These are phyloP conservation scores for Nymphalis c-album DNA, from an alignment of 2,888 invertebrate species.

Conservation along the genomic window DNA sequence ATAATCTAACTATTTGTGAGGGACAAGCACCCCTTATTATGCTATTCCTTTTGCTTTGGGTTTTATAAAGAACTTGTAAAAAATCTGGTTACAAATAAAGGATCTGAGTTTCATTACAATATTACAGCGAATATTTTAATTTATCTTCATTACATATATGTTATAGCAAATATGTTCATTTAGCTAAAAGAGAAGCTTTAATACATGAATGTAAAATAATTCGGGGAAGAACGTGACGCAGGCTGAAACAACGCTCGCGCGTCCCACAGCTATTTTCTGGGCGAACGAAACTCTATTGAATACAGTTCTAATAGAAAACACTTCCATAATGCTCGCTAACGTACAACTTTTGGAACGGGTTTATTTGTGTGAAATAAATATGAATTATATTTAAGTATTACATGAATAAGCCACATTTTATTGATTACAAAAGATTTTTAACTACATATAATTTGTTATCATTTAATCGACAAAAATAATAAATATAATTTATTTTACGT, in stretches of 20 bases:
- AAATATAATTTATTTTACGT: not conserved
- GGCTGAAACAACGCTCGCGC: slow-evolving; percentile 53
- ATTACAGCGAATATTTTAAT: not conserved
- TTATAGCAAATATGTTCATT: not conserved
- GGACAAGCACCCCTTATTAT: slow-evolving; percentile 72
- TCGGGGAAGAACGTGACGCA: slow-evolving; percentile 31
- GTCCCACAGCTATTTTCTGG: slow-evolving; percentile 70
- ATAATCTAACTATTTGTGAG: slow-evolving; percentile 79
- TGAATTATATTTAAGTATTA: not conserved
- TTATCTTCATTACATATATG: not conserved
- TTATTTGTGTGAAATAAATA: not conserved
- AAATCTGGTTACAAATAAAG: slow-evolving; percentile 12
- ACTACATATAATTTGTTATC: not conserved
- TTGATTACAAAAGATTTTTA: not conserved
- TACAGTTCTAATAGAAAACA: slow-evolving; percentile 64
- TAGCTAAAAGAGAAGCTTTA: slow-evolving; percentile 6
- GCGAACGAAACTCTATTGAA: slow-evolving; percentile 72
- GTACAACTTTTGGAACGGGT: not conserved
- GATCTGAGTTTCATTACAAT: not conserved
- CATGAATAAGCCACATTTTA: not conserved
- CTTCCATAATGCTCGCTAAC: slow-evolving; percentile 44
- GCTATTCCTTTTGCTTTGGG: slow-evolving; percentile 47
- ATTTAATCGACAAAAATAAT: too few species aligned
- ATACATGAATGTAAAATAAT: slow-evolving; percentile 36
- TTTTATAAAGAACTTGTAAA: slow-evolving; percentile 21